Conservation (phyloP, 1,140 invertebrate species). For the Hylaeus volcanicus region DNA sequence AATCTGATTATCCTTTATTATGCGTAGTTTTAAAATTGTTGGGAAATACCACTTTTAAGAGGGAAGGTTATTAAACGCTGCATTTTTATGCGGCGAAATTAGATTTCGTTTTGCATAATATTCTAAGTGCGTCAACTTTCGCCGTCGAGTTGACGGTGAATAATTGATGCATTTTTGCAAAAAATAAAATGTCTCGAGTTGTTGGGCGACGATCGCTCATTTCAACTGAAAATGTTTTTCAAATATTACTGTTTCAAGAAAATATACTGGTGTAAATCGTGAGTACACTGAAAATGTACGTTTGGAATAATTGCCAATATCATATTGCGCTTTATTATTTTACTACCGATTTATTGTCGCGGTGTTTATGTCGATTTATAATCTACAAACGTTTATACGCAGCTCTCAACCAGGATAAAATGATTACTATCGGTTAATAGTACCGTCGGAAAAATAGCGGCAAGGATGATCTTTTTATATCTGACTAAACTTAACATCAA, state of each 20-base stretch:
- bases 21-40: constrained; percentile 6
- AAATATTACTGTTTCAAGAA: background rate
- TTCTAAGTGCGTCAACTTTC: background rate
- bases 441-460: no score
- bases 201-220: background rate
- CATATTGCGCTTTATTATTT: background rate
- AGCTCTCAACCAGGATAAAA: background rate
- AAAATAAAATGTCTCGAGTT: background rate
- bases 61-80: background rate
- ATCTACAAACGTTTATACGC: background rate
- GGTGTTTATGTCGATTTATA: background rate
- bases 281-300: background rate
- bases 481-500: no score
- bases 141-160: background rate
- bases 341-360: background rate
- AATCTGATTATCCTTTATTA: constrained; percentile 21
- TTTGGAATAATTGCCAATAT: background rate
- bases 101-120: background rate
- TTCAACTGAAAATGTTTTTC: no score
- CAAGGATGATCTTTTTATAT: no score
- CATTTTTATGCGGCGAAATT: background rate
- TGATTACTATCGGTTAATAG: background rate
- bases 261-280: background rate
- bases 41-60: background rate
- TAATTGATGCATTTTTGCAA: background rate